phyloP scores from a whole-genome alignment of 2,797 vertebrate genomes.

The Okamejei kenojei region DNA sequence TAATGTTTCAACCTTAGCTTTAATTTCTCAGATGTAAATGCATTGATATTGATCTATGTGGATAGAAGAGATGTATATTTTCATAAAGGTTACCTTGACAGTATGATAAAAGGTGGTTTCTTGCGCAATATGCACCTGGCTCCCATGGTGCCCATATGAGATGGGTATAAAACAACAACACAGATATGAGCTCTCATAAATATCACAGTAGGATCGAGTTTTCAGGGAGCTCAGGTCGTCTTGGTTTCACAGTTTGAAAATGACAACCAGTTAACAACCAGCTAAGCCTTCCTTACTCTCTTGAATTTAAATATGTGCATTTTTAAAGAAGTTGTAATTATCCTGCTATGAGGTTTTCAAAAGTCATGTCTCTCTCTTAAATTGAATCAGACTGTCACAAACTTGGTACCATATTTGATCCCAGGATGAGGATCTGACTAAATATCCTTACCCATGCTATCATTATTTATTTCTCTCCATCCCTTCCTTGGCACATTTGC shows the following conservation, averaged over 20 bases:
- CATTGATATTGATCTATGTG: not conserved
- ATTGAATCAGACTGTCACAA: too few relatives aligned
- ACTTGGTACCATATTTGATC: too few relatives aligned
- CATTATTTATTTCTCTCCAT: too few relatives aligned
- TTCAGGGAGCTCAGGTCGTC: not conserved
- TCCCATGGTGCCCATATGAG: not conserved
- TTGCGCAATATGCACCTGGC: not conserved
- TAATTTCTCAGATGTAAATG: not conserved
- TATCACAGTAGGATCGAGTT: not conserved
- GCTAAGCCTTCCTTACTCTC: not conserved
- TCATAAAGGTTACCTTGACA: not conserved
- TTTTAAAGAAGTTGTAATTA: not conserved
- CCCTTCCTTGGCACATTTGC: too few relatives aligned
- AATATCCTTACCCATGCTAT: too few relatives aligned
- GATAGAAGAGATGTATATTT: not conserved
- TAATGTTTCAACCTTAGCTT: constrained; percentile 16
- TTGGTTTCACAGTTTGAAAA: not conserved
- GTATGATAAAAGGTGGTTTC: not conserved
- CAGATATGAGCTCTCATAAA: not conserved
- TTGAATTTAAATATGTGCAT: not conserved
- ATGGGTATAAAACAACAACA: not conserved
- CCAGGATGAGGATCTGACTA: too few relatives aligned
- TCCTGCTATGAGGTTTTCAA: too few relatives aligned
- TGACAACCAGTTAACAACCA: not conserved
- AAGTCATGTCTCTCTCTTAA: too few relatives aligned